Conservation (phyloP, 2,797 vertebrate species). For the Tenualosa ilisha region DNA sequence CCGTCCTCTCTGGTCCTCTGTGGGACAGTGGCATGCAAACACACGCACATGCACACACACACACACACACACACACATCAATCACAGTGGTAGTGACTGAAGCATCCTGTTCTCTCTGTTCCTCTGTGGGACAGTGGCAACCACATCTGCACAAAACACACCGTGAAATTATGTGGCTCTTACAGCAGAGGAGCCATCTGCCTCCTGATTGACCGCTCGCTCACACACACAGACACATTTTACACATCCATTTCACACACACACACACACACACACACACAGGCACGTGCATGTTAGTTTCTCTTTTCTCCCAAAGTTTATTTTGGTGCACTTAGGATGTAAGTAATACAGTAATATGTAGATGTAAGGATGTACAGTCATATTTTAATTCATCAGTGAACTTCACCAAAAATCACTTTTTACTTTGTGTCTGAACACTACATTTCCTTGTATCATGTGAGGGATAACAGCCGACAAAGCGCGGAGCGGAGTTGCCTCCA, state of each 20-base stretch:
- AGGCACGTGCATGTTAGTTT: neutral
- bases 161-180: conserved; percentile 93
- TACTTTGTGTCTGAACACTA: too few relatives aligned
- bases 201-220: conserved; percentile 47
- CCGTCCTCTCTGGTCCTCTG: neutral
- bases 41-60: too few relatives aligned
- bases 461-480: too few relatives aligned
- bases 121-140: conserved; percentile 74
- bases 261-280: neutral
- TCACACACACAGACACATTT: too few relatives aligned
- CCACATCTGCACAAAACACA: conserved; percentile 88
- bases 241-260: neutral
- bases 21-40: neutral
- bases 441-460: too few relatives aligned
- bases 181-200: conserved; percentile 79
- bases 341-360: too few relatives aligned
- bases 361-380: too few relatives aligned
- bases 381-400: too few relatives aligned
- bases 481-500: too few relatives aligned
- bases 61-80: conserved; percentile 32
- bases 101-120: conserved; percentile 53
- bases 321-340: too few relatives aligned
- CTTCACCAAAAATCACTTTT: too few relatives aligned
- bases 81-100: neutral
- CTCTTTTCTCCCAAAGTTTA: neutral